Evolutionary conservation across 2,113 vertebrate genomes (phyloP), one percentile per base, ranked within the genome.

Genomic region (Laterallus jamaicensis): DNA sequence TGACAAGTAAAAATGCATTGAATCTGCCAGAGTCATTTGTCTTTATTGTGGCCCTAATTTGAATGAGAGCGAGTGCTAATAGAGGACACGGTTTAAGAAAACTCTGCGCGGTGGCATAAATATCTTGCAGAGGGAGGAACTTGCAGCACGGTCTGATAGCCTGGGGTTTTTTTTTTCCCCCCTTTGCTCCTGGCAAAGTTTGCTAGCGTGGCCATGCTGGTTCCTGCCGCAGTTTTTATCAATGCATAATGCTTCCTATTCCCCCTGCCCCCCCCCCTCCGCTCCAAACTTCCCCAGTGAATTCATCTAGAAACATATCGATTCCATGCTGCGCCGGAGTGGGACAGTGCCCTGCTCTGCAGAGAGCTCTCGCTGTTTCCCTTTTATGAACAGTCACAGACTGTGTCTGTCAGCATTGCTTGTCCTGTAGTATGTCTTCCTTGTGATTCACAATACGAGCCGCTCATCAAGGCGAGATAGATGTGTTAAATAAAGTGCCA

Each of bases 41-140:
- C 98, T 98, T 98, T 98, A 98, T 97, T 95, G 97, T 42, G 80
- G 96, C 95, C 96, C 97, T 98, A 96, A 98, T 98, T 97, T 96
- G 97, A 98, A 98, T 97, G 98, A 97, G 97, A 98, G 97, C 98
- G 97, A 95, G 96, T 96, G 96, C 98, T 98, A 96, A 97, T 96
- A 98, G 98, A 97, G 98, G 84, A 17, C 80, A 37, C 24, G 20
- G 71, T 26, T 5, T 62, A 74, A 58, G 86, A 86, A 69, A 91
- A 66, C 44, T 19, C 68, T 10, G 49, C 19, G 11, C 66, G 0
- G 31, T 1, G 79, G 77, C 77, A 40, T 25, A n/a, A 39, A n/a
- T 7, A 5, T 4, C n/a, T 54, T 16, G 44, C 56, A 12, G 59
- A 69, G 64, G 74, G 64, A 56, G 85, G 28, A 17, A 22, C 32